Conservation (phyloP, 2,888 invertebrate species). For the Endomychus coccineus region DNA sequence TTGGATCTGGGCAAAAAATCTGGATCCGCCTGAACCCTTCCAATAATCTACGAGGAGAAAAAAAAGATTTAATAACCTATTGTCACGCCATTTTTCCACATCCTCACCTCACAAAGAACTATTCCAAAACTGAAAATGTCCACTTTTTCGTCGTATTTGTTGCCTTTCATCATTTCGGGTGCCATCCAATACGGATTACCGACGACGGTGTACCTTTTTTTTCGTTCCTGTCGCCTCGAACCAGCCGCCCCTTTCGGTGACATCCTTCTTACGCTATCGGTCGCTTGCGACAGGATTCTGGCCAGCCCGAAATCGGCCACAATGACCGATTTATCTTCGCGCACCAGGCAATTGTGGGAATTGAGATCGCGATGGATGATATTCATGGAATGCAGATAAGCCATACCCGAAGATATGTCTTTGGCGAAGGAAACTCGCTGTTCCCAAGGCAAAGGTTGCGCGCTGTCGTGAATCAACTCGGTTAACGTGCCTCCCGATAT, state of each 20-base stretch:
- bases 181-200: conserved; percentile 99
- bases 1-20: conserved; percentile 84
- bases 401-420: conserved; percentile 89
- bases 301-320: conserved; percentile 95
- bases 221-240: conserved; percentile 49
- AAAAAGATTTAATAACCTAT: not conserved
- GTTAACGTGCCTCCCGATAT: conserved; percentile 87
- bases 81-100: not conserved
- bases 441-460: conserved; percentile 67
- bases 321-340: conserved; percentile 74
- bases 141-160: conserved; percentile 92
- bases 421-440: conserved; percentile 78
- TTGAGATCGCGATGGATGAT: conserved; percentile 93
- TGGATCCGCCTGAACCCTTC: conserved; percentile 90
- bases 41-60: conserved; percentile 60
- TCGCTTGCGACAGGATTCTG: conserved; percentile 60
- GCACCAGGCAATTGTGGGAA: conserved; percentile 88
- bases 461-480: conserved; percentile 69
- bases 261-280: conserved; percentile 35
- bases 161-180: conserved; percentile 96
- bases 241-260: conserved; percentile 33
- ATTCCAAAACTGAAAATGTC: conserved; percentile 96
- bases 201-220: conserved; percentile 90
- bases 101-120: conserved; percentile 78
- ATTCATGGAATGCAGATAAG: conserved; percentile 89